Conservation (phyloP, 2,888 invertebrate species). For the Pristionchus japonicus region DNA sequence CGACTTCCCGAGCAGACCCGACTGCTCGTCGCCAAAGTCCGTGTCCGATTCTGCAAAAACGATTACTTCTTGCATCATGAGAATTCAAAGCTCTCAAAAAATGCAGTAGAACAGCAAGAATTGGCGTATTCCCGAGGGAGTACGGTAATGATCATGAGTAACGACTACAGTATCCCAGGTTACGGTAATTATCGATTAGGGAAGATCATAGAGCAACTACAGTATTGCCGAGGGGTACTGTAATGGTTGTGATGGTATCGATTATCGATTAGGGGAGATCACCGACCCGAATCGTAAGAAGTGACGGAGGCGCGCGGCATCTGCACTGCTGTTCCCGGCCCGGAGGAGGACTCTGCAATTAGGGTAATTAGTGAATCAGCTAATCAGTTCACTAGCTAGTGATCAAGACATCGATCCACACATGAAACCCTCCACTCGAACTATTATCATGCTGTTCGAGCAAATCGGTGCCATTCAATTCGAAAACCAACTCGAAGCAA, state of each 20-base stretch:
- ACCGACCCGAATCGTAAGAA: slow-evolving; percentile 43
- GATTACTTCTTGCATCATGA: too few relatives aligned
- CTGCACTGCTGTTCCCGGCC: slow-evolving; percentile 30
- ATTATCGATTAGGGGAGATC: neutral
- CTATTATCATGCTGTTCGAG: neutral
- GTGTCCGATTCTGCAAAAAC: slow-evolving; percentile 54
- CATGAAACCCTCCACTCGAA: neutral
- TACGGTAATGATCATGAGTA: too few relatives aligned
- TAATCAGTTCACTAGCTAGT: too few relatives aligned
- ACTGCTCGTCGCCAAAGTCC: slow-evolving; percentile 57
- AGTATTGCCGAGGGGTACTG: neutral
- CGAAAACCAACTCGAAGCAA: neutral
- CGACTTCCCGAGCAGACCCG: slow-evolving; percentile 50
- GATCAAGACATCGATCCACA: neutral
- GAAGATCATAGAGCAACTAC: neutral
- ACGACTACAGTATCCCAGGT: too few relatives aligned
- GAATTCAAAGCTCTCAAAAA: too few relatives aligned
- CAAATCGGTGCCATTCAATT: neutral
- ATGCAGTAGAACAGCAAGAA: too few relatives aligned
- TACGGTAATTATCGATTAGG: too few relatives aligned
- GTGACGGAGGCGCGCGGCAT: slow-evolving; percentile 41
- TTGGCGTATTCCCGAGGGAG: too few relatives aligned
- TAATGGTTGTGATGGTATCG: neutral
- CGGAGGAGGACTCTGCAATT: slow-evolving; percentile 31
- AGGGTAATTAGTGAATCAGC: neutral